These are phyloP conservation scores for Pachypeltis micranthus DNA, from an alignment of 1,140 invertebrate species.

Conservation along the genomic window DNA sequence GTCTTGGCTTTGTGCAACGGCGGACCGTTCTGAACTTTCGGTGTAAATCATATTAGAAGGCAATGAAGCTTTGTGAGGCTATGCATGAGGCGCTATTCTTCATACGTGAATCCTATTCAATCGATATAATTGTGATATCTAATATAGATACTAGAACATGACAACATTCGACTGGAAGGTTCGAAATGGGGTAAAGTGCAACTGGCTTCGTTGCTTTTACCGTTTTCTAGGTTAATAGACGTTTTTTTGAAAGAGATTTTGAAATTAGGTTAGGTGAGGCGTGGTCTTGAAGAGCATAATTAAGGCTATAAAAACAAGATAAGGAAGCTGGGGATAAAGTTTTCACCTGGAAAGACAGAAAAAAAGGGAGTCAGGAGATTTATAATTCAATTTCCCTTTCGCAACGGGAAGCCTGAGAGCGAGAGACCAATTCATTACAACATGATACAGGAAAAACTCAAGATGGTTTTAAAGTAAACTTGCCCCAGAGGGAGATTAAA, in stretches of 20 bases:
- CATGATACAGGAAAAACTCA: slow-evolving; percentile 8
- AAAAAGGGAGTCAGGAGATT: too few species aligned
- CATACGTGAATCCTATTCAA: not conserved
- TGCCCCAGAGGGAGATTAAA: slow-evolving; percentile 6
- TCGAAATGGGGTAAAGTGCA: too few species aligned
- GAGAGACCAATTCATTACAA: slow-evolving; percentile 1
- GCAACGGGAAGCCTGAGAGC: not conserved
- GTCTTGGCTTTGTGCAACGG: too few species aligned
- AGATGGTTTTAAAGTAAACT: slow-evolving; percentile 10
- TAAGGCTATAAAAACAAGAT: slow-evolving; percentile 2
- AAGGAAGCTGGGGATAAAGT: not conserved
- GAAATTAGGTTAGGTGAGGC: not conserved
- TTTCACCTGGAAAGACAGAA: slow-evolving; percentile 4
- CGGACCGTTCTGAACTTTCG: too few species aligned
- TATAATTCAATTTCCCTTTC: slow-evolving; percentile 10
- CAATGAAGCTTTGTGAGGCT: too few species aligned
- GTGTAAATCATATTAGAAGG: too few species aligned
- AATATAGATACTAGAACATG: not conserved
- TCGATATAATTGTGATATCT: not conserved
- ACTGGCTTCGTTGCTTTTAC: too few species aligned
- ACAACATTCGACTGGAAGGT: too few species aligned
- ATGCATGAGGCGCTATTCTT: too few species aligned
- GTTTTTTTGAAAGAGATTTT: not conserved
- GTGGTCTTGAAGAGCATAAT: not conserved
- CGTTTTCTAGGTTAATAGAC: not conserved